Conservation (phyloP, 1,140 invertebrate species). For the Chrysomallon squamiferum region DNA sequence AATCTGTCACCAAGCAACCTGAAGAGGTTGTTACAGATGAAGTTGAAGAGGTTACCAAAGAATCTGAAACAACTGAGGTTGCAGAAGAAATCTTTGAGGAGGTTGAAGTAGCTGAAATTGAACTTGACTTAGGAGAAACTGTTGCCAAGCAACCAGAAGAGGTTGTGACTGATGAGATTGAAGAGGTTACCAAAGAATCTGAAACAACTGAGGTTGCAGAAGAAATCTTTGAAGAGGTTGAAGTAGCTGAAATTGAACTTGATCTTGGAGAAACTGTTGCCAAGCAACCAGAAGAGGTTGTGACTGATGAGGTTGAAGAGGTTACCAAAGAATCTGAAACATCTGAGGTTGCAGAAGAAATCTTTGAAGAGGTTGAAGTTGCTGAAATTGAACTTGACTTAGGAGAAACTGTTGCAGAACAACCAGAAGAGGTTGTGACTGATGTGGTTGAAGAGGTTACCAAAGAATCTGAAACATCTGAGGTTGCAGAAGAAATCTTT, state of each 20-base stretch:
- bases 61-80: conserved; percentile 21
- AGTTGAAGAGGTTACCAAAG: conserved; percentile 33
- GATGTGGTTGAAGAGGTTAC: conserved; percentile 23
- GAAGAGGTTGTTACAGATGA: conserved; percentile 34
- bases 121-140: conserved; percentile 8
- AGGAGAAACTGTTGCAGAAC: conserved; percentile 25
- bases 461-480: conserved; percentile 29
- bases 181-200: conserved; percentile 23
- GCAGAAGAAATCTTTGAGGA: conserved; percentile 19
- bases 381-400: conserved; percentile 29
- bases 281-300: conserved; percentile 25
- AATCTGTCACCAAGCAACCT: conserved; percentile 8
- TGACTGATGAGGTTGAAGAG: conserved; percentile 28
- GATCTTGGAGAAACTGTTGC: conserved; percentile 30
- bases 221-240: conserved; percentile 24
- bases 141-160: conserved; percentile 15
- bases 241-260: conserved; percentile 26
- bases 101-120: conserved; percentile 10
- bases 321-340: conserved; percentile 24
- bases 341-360: conserved; percentile 24
- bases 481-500: conserved; percentile 27
- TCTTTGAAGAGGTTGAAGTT: conserved; percentile 14
- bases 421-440: conserved; percentile 25
- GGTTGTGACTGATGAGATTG: conserved; percentile 21
- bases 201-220: conserved; percentile 32